Conservation (phyloP, 2,797 vertebrate species). For the Lutjanus campechanus region DNA sequence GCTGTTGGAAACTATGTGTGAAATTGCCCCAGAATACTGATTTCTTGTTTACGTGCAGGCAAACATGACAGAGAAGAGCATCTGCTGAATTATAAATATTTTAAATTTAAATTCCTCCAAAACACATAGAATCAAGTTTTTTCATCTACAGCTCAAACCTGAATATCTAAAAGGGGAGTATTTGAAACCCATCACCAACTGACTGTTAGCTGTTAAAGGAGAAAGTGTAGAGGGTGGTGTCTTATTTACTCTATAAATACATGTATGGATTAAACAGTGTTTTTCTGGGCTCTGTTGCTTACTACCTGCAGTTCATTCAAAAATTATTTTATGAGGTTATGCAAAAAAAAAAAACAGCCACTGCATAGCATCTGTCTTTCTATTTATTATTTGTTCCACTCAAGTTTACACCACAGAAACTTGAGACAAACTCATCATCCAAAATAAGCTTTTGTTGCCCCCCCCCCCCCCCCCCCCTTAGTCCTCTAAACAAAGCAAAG, state of each 20-base stretch:
- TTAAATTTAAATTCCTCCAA: slow-evolving; percentile 15
- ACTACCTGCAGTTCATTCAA: neutral
- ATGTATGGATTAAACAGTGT: neutral
- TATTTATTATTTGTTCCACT: too few relatives aligned
- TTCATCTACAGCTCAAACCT: neutral
- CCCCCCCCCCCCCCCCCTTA: too few relatives aligned
- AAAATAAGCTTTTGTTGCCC: too few relatives aligned
- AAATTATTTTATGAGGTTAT: neutral
- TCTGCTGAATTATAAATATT: slow-evolving; percentile 70
- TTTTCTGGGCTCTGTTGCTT: neutral
- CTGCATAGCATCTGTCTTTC: too few relatives aligned
- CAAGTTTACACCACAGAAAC: too few relatives aligned
- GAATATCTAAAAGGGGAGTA: neutral
- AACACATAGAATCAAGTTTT: slow-evolving; percentile 17
- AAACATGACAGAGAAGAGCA: slow-evolving; percentile 62
- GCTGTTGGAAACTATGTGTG: slow-evolving; percentile 49
- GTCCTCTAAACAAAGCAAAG: too few relatives aligned
- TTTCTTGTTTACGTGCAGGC: slow-evolving; percentile 71
- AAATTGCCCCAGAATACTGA: slow-evolving; percentile 71
- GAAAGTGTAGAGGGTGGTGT: neutral
- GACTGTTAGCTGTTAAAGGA: neutral
- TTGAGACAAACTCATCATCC: too few relatives aligned
- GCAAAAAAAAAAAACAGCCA: neutral
- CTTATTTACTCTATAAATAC: neutral
- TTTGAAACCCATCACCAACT: neutral